Percentiles rank a stretch among this genome's conserved stretches.
phyloP scores from a whole-genome alignment of 2,888 invertebrate species.

The Erebia palarica region DNA sequence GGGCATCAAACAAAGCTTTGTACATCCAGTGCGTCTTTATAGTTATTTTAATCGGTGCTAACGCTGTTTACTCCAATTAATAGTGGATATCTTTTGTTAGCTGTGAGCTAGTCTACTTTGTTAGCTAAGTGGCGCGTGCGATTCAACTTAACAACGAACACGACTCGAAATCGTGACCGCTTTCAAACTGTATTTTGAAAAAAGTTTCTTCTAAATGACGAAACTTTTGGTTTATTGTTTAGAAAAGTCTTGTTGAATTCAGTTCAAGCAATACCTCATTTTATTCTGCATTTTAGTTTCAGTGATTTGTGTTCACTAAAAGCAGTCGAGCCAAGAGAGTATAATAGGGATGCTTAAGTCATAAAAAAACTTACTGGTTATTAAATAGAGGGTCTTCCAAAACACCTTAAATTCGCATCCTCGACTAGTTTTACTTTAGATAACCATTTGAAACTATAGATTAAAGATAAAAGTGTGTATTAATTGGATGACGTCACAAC shows the following conservation, averaged over 20 bases:
- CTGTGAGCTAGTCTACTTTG: conserved; percentile 19
- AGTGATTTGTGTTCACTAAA: no score
- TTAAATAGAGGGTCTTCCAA: no score
- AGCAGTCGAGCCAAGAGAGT: no score
- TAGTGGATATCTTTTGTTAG: conserved; percentile 15
- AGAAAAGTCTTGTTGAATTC: neutral
- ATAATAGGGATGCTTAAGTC: no score
- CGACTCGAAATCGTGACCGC: conserved; percentile 38
- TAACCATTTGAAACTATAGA: no score
- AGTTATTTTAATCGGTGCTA: conserved; percentile 1
- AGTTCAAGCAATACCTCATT: neutral
- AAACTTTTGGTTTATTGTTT: conserved; percentile 2
- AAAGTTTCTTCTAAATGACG: conserved; percentile 17
- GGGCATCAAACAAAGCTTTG: neutral
- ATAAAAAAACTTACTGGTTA: no score
- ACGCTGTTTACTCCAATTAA: conserved; percentile 8
- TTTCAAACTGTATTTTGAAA: conserved; percentile 42
- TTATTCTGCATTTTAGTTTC: no score
- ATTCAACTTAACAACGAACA: conserved; percentile 37
- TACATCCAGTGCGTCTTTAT: neutral
- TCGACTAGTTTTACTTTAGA: no score
- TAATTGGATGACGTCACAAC: no score
- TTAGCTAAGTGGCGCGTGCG: conserved; percentile 43
- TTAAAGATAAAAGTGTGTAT: no score
- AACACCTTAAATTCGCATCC: no score